These are phyloP conservation scores for Drosophila nigritarsus DNA, from an alignment of 2,888 invertebrate genomes.

Conservation along the genomic window DNA sequence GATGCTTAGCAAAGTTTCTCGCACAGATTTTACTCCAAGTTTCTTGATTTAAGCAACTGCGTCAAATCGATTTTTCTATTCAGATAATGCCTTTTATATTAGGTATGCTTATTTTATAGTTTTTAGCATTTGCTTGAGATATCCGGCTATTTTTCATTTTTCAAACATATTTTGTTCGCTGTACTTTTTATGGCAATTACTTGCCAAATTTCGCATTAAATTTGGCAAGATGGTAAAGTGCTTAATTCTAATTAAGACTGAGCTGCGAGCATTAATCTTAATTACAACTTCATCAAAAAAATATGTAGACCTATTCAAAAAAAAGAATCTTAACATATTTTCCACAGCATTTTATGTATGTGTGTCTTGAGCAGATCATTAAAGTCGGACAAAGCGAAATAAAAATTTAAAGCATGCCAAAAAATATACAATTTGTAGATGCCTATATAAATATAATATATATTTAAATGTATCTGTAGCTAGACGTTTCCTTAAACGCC, in stretches of 20 bases:
- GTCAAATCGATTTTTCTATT: background rate
- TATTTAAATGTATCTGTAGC: background rate
- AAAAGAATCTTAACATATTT: background rate
- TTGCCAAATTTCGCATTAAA: conserved; percentile 20
- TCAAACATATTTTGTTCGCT: background rate
- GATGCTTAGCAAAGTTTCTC: conserved; percentile 27
- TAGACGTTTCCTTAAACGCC: background rate
- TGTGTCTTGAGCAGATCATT: conserved; percentile 19
- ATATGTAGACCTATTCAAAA: background rate
- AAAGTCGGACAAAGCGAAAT: conserved; percentile 42
- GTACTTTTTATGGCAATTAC: conserved; percentile 31
- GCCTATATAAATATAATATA: background rate
- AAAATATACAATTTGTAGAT: background rate
- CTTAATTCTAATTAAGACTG: conserved; percentile 27
- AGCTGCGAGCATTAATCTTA: conserved; percentile 32
- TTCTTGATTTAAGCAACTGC: conserved; percentile 6
- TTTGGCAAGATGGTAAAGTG: background rate
- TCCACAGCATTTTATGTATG: background rate
- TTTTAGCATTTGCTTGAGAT: conserved; percentile 3
- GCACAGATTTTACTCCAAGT: conserved; percentile 13
- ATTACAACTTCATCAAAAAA: conserved; percentile 35
- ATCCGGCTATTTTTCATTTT: background rate
- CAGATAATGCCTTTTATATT: conserved; percentile 3
- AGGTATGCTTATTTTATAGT: background rate
- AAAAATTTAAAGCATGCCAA: conserved; percentile 9